Conservation (phyloP, 92 coral and sea anemone species). For the Scolanthus callimorphus region DNA sequence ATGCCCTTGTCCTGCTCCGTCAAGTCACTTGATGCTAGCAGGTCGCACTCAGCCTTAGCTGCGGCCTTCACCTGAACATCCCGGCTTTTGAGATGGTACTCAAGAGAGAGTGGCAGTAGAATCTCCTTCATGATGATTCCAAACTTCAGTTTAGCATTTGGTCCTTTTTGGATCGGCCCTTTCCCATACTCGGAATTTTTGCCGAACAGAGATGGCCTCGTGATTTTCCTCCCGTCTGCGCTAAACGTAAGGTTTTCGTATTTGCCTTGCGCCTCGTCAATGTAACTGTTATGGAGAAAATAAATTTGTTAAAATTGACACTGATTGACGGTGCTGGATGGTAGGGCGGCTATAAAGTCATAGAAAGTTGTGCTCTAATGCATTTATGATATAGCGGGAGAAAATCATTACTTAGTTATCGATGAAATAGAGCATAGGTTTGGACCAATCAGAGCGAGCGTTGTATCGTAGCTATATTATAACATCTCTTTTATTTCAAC, state of each 20-base stretch:
- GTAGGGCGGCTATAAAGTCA: too few relatives aligned
- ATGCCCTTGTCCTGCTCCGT: background rate
- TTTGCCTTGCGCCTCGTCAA: too few relatives aligned
- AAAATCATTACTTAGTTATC: too few relatives aligned
- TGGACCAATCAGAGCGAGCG: too few relatives aligned
- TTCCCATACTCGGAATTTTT: background rate
- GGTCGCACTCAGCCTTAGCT: background rate
- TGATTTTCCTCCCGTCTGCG: background rate
- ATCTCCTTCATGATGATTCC: background rate
- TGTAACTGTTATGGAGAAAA: too few relatives aligned
- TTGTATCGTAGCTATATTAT: too few relatives aligned
- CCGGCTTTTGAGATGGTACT: conserved; percentile 1
- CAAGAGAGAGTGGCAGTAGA: background rate
- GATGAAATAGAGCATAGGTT: too few relatives aligned
- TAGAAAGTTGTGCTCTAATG: too few relatives aligned
- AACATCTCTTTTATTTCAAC: too few relatives aligned
- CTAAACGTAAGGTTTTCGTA: background rate
- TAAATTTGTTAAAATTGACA: too few relatives aligned
- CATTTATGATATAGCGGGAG: too few relatives aligned
- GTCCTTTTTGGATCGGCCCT: background rate
- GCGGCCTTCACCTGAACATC: background rate
- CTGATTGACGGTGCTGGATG: too few relatives aligned
- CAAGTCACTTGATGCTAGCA: background rate
- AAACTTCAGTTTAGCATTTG: background rate
- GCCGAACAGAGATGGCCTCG: background rate